Evolutionary conservation across 2,113 vertebrate genomes (phyloP).

Genomic region (Cisticola juncidis): DNA sequence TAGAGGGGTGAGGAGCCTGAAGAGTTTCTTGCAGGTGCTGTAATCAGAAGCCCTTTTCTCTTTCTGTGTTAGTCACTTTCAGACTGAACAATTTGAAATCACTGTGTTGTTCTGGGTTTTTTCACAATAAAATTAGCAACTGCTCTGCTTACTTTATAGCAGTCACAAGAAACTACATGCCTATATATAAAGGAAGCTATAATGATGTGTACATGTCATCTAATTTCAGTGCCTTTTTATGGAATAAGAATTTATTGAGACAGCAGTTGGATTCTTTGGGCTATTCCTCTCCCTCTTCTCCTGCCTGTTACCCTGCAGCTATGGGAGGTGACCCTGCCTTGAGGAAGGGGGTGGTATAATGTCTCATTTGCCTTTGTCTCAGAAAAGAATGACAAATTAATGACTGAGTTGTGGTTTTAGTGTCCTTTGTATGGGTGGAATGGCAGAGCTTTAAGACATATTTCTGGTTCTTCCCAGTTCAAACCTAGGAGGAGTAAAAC

Average conservation of each 20-base stretch:
- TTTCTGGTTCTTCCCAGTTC: background rate
- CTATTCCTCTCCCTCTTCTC: background rate
- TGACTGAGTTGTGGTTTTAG: background rate
- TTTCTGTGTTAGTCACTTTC: background rate
- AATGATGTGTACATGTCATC: background rate
- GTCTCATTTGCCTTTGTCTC: background rate
- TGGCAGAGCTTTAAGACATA: background rate
- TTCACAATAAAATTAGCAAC: background rate
- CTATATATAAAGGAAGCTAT: background rate
- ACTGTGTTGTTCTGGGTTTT: background rate
- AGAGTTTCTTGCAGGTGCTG: background rate
- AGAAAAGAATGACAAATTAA: background rate
- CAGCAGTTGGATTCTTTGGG: background rate
- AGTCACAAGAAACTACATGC: background rate
- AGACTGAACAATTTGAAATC: background rate
- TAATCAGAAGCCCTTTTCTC: background rate
- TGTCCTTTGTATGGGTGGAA: background rate
- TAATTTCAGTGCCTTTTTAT: conserved; percentile 19
- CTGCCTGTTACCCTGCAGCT: background rate
- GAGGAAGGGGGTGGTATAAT: background rate
- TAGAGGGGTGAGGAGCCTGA: background rate
- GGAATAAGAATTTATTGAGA: conserved; percentile 21
- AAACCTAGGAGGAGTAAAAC: background rate
- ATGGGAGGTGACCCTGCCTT: background rate
- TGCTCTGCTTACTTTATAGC: background rate